A percentile compares a stretch with the other conserved stretches of the same genome.
Evolutionary conservation across 2,888 invertebrate genomes (phyloP).

Genomic region (Blastobasis adustella): DNA sequence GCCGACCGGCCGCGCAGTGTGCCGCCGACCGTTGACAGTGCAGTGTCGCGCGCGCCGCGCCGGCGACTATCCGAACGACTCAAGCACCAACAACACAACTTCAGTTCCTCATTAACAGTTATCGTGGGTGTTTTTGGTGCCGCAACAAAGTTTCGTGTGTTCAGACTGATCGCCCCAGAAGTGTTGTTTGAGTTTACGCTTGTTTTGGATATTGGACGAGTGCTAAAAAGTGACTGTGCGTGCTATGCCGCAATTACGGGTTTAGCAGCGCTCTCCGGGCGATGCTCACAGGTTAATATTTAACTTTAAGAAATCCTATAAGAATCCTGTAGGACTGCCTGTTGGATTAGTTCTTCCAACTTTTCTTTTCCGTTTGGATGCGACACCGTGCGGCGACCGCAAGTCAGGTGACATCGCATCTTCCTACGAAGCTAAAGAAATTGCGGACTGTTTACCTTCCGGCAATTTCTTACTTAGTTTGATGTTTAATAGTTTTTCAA

Average conservation of each 20-base stretch:
- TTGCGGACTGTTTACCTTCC: too few relatives aligned
- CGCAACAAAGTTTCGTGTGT: conserved; percentile 54
- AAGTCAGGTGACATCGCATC: too few relatives aligned
- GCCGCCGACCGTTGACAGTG: conserved; percentile 69
- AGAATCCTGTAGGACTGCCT: conserved; percentile 23
- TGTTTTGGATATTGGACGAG: conserved; percentile 67
- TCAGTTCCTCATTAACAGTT: conserved; percentile 66
- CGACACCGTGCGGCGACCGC: too few relatives aligned
- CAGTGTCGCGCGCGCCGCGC: conserved; percentile 57
- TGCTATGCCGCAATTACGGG: conserved; percentile 66
- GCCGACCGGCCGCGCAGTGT: conserved; percentile 62
- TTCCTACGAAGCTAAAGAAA: too few relatives aligned
- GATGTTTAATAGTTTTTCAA: too few relatives aligned
- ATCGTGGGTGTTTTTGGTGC: conserved; percentile 63
- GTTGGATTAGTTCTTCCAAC: background rate
- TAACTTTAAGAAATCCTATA: conserved; percentile 43
- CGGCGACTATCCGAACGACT: conserved; percentile 47
- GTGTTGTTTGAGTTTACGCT: conserved; percentile 54
- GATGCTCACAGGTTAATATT: conserved; percentile 71
- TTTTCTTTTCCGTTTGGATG: too few relatives aligned
- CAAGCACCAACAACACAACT: conserved; percentile 58
- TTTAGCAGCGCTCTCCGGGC: conserved; percentile 70
- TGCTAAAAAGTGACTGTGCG: conserved; percentile 66
- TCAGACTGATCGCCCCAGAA: conserved; percentile 52
- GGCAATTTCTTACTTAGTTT: too few relatives aligned